Percentiles rank a stretch among this genome's conserved stretches.
Evolutionary conservation across 2,113 vertebrate species (phyloP).

Genomic region (Montifringilla adamsi): DNA sequence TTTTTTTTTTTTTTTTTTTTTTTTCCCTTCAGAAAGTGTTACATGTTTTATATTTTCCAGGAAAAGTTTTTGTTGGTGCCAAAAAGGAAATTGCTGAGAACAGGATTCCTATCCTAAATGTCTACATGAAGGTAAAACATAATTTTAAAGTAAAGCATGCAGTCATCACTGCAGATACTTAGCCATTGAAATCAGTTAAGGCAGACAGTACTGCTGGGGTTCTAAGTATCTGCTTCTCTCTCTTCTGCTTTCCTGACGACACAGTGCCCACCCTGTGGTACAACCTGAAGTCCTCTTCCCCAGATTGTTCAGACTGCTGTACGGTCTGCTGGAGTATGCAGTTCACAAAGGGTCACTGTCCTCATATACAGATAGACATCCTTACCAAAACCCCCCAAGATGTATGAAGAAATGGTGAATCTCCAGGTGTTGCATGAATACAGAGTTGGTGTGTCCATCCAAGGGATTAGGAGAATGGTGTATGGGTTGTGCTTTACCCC

Average conservation of each 20-base stretch:
- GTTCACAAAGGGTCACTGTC: background rate
- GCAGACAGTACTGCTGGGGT: background rate
- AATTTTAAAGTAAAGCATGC: background rate
- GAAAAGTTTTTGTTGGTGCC: constrained; percentile 88
- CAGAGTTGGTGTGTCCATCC: background rate
- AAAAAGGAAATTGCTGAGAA: constrained; percentile 91
- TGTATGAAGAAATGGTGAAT: background rate
- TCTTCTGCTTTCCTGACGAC: background rate
- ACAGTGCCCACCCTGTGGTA: background rate
- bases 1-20: too few relatives aligned
- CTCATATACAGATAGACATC: background rate
- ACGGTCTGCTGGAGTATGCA: background rate
- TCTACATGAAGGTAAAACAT: constrained; percentile 90
- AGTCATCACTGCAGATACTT: background rate
- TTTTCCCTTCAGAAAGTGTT: background rate
- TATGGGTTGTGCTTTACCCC: background rate
- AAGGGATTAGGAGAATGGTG: background rate
- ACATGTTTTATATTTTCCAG: constrained; percentile 66
- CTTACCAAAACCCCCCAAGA: background rate
- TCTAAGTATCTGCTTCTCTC: background rate
- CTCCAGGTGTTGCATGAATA: background rate
- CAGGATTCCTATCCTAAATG: constrained; percentile 87
- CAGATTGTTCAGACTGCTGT: background rate
- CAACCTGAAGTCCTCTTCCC: background rate
- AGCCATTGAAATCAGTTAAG: background rate